These are phyloP conservation scores for Merops nubicus DNA, from an alignment of 2,113 vertebrate genomes.

Conservation along the genomic window DNA sequence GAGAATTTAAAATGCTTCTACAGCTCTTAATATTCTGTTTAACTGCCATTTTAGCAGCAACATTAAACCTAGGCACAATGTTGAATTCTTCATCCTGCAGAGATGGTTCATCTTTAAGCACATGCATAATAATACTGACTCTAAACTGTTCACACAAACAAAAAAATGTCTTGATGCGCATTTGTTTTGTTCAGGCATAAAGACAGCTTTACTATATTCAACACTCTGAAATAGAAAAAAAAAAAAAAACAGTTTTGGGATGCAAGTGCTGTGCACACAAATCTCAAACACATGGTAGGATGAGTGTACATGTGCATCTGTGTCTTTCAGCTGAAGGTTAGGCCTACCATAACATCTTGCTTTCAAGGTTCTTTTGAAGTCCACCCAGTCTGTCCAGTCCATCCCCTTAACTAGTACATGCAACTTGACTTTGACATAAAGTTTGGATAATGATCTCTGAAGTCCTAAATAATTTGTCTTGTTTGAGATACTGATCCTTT, in stretches of 20 bases:
- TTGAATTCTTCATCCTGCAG: background rate
- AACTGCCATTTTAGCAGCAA: background rate
- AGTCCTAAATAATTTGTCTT: background rate
- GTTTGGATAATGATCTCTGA: background rate
- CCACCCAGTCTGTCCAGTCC: too few relatives aligned
- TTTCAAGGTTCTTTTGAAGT: background rate
- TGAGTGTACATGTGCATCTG: fast-evolving
- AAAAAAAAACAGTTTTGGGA: too few relatives aligned
- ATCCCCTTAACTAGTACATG: background rate
- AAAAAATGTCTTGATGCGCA: background rate
- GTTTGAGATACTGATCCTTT: background rate
- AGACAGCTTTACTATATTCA: background rate
- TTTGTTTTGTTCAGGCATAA: background rate
- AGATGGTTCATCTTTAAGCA: background rate
- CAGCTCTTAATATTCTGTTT: background rate
- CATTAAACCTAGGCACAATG: background rate
- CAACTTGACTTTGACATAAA: background rate
- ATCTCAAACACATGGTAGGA: fast-evolving
- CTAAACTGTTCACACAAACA: background rate
- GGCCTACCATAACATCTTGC: background rate
- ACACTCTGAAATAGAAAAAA: background rate
- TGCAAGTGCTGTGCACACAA: background rate
- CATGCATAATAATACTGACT: background rate
- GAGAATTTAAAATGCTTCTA: background rate
- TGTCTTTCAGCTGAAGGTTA: background rate